Evolutionary conservation across 2,888 invertebrate species (phyloP).

Genomic region (Zelleria hepariella): DNA sequence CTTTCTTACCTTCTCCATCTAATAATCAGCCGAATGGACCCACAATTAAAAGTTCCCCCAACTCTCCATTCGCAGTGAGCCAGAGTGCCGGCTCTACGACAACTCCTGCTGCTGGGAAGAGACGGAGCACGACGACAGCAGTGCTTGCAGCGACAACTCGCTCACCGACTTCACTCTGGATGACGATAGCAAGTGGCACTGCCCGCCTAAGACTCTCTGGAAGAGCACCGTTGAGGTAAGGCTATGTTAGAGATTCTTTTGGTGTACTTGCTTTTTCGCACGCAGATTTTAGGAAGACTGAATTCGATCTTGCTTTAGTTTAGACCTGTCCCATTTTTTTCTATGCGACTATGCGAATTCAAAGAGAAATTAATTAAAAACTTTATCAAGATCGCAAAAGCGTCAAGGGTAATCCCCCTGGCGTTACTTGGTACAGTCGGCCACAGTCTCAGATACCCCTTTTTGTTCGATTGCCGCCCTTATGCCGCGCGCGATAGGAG

Average conservation of each 20-base stretch:
- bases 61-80: conserved; percentile 33
- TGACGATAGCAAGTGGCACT: conserved; percentile 77
- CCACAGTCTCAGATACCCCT: no score
- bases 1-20: not conserved
- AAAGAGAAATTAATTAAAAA: no score
- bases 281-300: no score
- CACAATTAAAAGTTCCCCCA: not conserved
- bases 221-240: conserved; percentile 82
- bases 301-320: no score
- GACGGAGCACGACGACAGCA: conserved; percentile 52
- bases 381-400: no score
- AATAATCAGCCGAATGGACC: not conserved
- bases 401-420: no score
- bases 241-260: not conserved
- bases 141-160: conserved; percentile 58
- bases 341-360: no score
- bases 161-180: conserved; percentile 57
- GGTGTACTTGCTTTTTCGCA: no score
- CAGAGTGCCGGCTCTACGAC: conserved; percentile 41
- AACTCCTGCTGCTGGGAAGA: conserved; percentile 43
- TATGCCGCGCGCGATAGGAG: no score
- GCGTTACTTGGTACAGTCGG: no score
- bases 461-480: no score
- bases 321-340: no score
- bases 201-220: conserved; percentile 85